These are phyloP conservation scores for Acyrthosiphon pisum DNA, from an alignment of 1,140 invertebrate species.

Conservation along the genomic window DNA sequence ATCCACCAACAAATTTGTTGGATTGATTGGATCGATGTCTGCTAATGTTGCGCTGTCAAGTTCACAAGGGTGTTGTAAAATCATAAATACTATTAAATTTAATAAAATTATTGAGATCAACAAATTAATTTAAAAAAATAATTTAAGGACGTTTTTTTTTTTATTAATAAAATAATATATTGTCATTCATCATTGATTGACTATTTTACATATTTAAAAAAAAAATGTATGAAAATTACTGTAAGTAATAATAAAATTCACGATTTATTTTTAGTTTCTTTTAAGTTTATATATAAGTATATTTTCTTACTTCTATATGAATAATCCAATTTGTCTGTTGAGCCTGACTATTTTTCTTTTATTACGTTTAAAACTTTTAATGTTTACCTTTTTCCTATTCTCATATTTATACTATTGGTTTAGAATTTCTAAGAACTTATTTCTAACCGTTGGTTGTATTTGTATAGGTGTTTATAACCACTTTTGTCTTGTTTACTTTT, in stretches of 20 bases:
- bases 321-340: background rate
- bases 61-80: too few species aligned
- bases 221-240: background rate
- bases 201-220: too few species aligned
- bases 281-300: background rate
- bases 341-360: background rate
- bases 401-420: background rate
- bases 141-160: too few species aligned
- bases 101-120: too few species aligned
- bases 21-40: too few species aligned
- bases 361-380: background rate
- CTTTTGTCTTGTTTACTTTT: background rate
- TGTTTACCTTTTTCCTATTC: background rate
- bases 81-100: too few species aligned
- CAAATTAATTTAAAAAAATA: too few species aligned
- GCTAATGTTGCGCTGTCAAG: too few species aligned
- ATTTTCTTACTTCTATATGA: background rate
- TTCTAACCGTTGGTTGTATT: background rate
- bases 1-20: too few species aligned
- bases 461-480: background rate
- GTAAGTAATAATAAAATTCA: background rate
- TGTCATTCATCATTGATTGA: too few species aligned
- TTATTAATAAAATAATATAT: too few species aligned
- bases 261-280: background rate
- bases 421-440: background rate